phyloP scores from a whole-genome alignment of 1,140 invertebrate species.

The Drosophila pectinifera region DNA sequence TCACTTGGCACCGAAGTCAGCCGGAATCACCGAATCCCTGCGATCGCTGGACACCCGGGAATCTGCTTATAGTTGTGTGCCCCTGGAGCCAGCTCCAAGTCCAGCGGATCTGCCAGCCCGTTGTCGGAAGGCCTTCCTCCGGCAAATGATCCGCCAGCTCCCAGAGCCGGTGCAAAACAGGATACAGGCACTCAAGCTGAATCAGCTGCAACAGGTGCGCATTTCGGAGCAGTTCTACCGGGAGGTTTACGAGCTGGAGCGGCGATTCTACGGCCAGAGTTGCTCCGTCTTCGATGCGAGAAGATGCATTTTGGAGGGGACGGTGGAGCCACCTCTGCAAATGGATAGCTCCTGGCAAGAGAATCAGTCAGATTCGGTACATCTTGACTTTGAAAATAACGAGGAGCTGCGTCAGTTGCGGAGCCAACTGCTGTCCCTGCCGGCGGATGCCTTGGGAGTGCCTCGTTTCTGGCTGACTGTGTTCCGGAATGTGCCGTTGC shows the following conservation, averaged over 20 bases:
- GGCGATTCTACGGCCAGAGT: constrained; percentile 94
- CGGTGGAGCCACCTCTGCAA: constrained; percentile 92
- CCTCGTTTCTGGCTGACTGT: constrained; percentile 98
- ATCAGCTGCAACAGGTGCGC: constrained; percentile 94
- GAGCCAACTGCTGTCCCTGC: constrained; percentile 47
- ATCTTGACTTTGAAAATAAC: constrained; percentile 78
- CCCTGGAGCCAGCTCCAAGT: constrained; percentile 18
- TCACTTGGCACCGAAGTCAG: background rate
- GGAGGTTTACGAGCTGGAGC: constrained; percentile 96
- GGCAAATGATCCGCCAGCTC: constrained; percentile 86
- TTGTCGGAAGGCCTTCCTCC: constrained; percentile 58
- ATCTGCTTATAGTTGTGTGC: background rate
- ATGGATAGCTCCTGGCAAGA: constrained; percentile 92
- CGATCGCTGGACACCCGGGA: constrained; percentile 8
- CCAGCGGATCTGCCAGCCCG: constrained; percentile 58
- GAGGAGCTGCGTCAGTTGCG: constrained; percentile 66
- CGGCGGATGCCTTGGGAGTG: constrained; percentile 91
- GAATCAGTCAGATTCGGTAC: constrained; percentile 87
- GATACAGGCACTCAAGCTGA: constrained; percentile 95
- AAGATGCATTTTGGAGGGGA: constrained; percentile 90
- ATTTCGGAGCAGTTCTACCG: constrained; percentile 97
- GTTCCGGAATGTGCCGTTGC: constrained; percentile 95
- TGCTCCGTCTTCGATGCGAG: constrained; percentile 92
- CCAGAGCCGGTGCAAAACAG: constrained; percentile 92
- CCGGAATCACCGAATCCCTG: background rate